A percentile compares a stretch with the other conserved stretches of the same genome.
These are phyloP conservation scores for Botia kubotai DNA, from an alignment of 2,797 vertebrate genomes.

Conservation along the genomic window DNA sequence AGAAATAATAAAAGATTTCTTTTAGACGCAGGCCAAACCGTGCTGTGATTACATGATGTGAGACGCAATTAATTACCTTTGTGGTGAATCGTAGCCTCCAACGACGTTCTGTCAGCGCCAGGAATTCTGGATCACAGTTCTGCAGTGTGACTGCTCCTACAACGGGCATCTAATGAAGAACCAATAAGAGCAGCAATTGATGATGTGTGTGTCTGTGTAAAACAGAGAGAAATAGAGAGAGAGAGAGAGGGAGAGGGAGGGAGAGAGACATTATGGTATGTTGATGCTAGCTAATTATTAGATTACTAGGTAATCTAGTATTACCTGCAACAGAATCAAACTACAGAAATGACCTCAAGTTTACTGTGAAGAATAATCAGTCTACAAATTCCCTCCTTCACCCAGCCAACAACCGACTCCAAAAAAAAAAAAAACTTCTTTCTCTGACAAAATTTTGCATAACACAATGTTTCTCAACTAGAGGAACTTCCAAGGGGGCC, in stretches of 20 bases:
- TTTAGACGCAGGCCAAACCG: not conserved
- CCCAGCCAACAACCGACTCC: too few relatives aligned
- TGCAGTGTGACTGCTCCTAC: not conserved
- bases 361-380: not conserved
- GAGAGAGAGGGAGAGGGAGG: not conserved
- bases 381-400: not conserved
- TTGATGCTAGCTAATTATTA: not conserved
- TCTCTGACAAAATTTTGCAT: too few relatives aligned
- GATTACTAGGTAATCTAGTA: too few relatives aligned
- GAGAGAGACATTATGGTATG: not conserved
- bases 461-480: too few relatives aligned
- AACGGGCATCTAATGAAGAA: not conserved
- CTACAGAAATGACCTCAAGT: not conserved
- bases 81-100: not conserved
- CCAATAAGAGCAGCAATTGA: not conserved
- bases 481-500: too few relatives aligned
- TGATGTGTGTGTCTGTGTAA: not conserved
- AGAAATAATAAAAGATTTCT: not conserved
- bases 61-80: constrained; percentile 2
- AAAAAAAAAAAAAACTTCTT: too few relatives aligned
- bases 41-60: not conserved
- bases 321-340: not conserved
- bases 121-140: not conserved
- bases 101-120: not conserved
- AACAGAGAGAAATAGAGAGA: not conserved